Base-by-base conservation (phyloP, 2,113 vertebrate species). In the Gallinago paraguaiae region DNA sequence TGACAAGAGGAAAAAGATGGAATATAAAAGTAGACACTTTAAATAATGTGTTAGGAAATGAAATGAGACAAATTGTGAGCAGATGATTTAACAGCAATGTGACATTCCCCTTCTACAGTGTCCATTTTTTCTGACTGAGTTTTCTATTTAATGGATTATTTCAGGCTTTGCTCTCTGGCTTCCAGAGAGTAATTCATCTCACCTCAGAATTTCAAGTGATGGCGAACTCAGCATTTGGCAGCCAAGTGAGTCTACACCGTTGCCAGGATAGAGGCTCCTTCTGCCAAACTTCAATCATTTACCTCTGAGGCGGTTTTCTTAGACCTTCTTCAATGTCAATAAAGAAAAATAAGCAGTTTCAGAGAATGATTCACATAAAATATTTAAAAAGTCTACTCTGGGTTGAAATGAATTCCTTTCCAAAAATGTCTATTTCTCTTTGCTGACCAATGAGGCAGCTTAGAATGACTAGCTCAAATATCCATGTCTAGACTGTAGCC, bases 391-490 rank as follows among this genome's bases (percentile, higher is more conserved):
- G 22, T 76, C 35, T 91, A 39, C 41, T 67, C 60, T 78, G 24
- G 30, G 51, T 31, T 88, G 76, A 81, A 95, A 78, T 31, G 0
- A 92, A 88, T 88, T 86, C 41, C 56, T 78, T 84, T 92, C 64
- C 11, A 93, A 67, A 94, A 88, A 45, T 24, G 60, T 59, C 56
- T 86, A 27, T 76, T 95, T 82, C 67, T 90, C 27, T 89, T 70
- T 33, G 8, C n/a, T 83, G 82, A 85, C 71, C 75, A 95, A 17
- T 50, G 79, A 80, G n/a, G 45, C 9, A 85, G 50, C 46, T 80
- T 71, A 77, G 67, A 90, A 80, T 45, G 63, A 80, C 85, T 88
- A 86, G 45, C 37, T 95, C 67, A 92, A 92, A 94, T 93, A 94
- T 48, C 48, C 48, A 37, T 50, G 88, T 93, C 90, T 95, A 94